Conservation (phyloP, 2,888 invertebrate genomes). For the Sturmia bella region DNA sequence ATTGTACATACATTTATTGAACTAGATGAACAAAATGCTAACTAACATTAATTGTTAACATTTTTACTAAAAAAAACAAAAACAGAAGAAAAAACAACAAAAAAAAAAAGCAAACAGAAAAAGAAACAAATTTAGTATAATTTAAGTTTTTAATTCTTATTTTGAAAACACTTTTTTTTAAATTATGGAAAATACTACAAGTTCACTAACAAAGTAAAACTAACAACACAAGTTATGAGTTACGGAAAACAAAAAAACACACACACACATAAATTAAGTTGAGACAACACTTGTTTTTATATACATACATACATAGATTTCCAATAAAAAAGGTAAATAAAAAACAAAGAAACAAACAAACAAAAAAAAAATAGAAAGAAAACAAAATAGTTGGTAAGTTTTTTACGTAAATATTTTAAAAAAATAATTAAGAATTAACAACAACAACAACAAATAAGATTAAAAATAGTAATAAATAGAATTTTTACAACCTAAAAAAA, state of each 20-base stretch:
- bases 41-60: conserved; percentile 66
- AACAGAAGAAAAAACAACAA: not conserved
- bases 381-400: conserved; percentile 48
- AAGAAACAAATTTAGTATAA: conserved; percentile 43
- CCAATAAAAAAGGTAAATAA: conserved; percentile 5
- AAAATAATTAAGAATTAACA: conserved; percentile 43
- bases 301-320: conserved; percentile 49
- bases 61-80: conserved; percentile 51
- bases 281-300: conserved; percentile 61
- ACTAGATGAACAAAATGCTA: conserved; percentile 48
- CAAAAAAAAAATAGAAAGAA: conserved; percentile 9
- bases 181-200: conserved; percentile 24
- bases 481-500: conserved; percentile 39
- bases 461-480: conserved; percentile 16
- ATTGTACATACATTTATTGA: conserved; percentile 7
- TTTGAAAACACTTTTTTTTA: conserved; percentile 57
- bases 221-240: conserved; percentile 42
- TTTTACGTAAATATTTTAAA: conserved; percentile 59
- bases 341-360: conserved; percentile 13
- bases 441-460: conserved; percentile 19
- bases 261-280: conserved; percentile 50
- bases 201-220: conserved; percentile 60
- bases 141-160: conserved; percentile 57
- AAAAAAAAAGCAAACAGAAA: not conserved
- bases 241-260: conserved; percentile 40